Evolutionary conservation across 1,140 invertebrate genomes (phyloP).

Genomic region (Micrasema minimum): DNA sequence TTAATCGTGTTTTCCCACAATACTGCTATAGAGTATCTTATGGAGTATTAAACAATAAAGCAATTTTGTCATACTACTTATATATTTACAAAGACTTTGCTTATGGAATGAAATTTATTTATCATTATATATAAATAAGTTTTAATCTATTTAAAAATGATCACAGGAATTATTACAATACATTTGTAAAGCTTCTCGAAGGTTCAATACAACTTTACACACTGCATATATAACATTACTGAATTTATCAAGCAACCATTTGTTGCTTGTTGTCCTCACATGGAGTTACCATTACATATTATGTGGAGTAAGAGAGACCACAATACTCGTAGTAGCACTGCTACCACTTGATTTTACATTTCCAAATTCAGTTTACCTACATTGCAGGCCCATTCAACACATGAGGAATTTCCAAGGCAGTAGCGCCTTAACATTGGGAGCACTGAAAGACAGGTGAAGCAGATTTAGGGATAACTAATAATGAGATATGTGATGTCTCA

Average conservation of each 20-base stretch:
- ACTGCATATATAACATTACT: constrained; percentile 41
- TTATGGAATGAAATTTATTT: constrained; percentile 48
- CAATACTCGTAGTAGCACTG: too few species aligned
- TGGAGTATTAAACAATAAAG: constrained; percentile 45
- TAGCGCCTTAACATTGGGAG: too few species aligned
- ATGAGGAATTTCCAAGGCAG: not conserved
- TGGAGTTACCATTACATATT: too few species aligned
- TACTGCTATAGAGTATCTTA: constrained; percentile 40
- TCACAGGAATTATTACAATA: constrained; percentile 48
- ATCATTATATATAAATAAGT: constrained; percentile 42
- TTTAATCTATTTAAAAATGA: constrained; percentile 47
- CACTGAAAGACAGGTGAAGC: not conserved
- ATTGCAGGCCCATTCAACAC: too few species aligned
- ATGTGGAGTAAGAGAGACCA: too few species aligned
- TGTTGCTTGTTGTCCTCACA: too few species aligned
- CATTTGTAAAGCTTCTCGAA: constrained; percentile 39
- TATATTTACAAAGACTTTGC: constrained; percentile 49
- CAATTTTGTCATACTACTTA: constrained; percentile 46
- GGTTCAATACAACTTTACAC: constrained; percentile 33
- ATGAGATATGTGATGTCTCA: constrained; percentile 47
- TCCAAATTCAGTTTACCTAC: too few species aligned
- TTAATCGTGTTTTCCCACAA: constrained; percentile 1
- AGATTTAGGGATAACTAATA: constrained; percentile 22
- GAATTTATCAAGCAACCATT: not conserved
- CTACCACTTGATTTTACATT: too few species aligned